phyloP scores from a whole-genome alignment of 53 echinoderm and acorn worm genomes.

The Luidia sarsii region DNA sequence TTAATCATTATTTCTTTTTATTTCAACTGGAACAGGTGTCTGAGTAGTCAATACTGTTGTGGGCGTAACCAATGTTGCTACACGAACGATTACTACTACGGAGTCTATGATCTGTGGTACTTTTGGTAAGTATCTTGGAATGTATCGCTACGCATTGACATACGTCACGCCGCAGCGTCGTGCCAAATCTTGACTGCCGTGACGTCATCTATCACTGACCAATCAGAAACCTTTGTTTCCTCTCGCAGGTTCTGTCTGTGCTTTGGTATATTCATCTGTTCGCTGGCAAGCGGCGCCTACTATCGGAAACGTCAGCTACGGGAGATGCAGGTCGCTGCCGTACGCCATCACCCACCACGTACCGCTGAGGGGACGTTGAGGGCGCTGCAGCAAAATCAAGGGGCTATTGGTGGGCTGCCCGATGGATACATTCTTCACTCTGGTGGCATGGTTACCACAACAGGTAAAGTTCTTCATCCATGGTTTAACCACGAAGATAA shows the following conservation, averaged over 20 bases:
- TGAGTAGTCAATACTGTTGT: conserved; percentile 50
- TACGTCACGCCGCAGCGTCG: too few relatives aligned
- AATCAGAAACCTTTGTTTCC: background rate
- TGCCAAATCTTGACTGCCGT: too few relatives aligned
- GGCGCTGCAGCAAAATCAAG: too few relatives aligned
- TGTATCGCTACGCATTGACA: too few relatives aligned
- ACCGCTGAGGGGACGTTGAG: too few relatives aligned
- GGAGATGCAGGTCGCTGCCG: conserved; percentile 4
- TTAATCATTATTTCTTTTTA: background rate
- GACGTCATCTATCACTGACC: too few relatives aligned
- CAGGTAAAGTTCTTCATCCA: background rate
- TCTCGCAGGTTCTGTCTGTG: conserved; percentile 60
- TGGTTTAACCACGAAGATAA: too few relatives aligned
- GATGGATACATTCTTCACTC: too few relatives aligned
- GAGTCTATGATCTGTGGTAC: conserved; percentile 53
- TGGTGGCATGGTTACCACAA: conserved; percentile 42
- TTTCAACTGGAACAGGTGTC: conserved; percentile 14
- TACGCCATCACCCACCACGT: too few relatives aligned
- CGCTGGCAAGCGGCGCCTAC: conserved; percentile 56
- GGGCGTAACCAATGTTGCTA: conserved; percentile 22
- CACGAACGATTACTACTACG: conserved; percentile 13
- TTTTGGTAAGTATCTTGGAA: conserved; percentile 73
- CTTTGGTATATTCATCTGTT: conserved; percentile 55
- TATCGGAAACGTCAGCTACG: conserved; percentile 57
- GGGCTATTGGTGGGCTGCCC: too few relatives aligned